Evolutionary conservation across 2,113 vertebrate genomes (phyloP).

Genomic region (Echinops telfairi): DNA sequence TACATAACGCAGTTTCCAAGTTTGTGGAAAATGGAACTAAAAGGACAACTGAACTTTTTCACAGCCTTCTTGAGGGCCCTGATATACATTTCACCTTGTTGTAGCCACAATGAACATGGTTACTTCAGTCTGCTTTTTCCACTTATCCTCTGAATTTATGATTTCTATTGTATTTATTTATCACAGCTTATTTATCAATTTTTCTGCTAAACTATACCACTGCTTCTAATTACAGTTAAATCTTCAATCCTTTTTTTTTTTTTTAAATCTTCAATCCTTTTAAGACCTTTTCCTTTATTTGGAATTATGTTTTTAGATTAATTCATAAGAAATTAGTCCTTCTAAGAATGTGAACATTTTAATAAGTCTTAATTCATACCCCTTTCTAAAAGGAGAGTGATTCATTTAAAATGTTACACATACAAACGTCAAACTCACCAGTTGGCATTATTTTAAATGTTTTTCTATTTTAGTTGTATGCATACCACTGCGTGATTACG

Average conservation of each 20-base stretch:
- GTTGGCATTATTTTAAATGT: slow-evolving; percentile 19
- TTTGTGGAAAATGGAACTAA: too few relatives aligned
- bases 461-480: neutral
- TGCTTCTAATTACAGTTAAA: slow-evolving; percentile 57
- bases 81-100: neutral
- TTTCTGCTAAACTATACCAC: slow-evolving; percentile 23
- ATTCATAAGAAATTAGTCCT: neutral
- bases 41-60: too few relatives aligned
- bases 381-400: slow-evolving; percentile 44
- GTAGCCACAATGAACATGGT: neutral
- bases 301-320: slow-evolving; percentile 3
- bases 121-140: neutral
- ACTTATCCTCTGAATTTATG: neutral
- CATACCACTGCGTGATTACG: neutral
- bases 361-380: neutral
- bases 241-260: neutral
- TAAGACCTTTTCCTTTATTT: neutral
- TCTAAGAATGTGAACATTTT: slow-evolving; percentile 6
- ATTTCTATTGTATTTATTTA: neutral
- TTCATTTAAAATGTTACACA: slow-evolving; percentile 10
- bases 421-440: slow-evolving; percentile 39
- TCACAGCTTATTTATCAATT: neutral
- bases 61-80: too few relatives aligned
- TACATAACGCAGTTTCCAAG: neutral
- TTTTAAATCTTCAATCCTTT: slow-evolving; percentile 43